Evolutionary conservation across 2,113 vertebrate genomes (phyloP).

Genomic region (Xiphorhynchus elegans): DNA sequence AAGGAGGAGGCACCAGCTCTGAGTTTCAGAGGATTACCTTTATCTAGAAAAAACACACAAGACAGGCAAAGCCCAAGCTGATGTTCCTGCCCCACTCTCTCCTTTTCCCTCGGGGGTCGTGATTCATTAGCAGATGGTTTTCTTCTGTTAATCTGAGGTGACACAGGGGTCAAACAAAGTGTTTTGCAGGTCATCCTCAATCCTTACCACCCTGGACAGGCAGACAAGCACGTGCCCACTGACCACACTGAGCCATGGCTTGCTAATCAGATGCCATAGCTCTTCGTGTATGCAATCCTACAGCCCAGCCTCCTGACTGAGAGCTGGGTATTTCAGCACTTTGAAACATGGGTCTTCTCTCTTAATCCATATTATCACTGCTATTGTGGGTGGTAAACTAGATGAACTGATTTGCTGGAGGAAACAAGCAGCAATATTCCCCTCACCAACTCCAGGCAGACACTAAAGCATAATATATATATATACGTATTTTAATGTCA

Average conservation of each 20-base stretch:
- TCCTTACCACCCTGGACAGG: neutral
- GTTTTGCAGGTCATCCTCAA: neutral
- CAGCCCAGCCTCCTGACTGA: neutral
- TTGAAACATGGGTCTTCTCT: neutral
- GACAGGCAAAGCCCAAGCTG: neutral
- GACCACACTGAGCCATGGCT: accelerated
- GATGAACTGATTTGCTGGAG: neutral
- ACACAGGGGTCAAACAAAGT: neutral
- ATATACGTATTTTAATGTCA: neutral
- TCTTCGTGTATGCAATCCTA: neutral
- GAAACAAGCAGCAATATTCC: neutral
- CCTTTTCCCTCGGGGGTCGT: neutral
- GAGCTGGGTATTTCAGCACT: neutral
- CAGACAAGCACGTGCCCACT: neutral
- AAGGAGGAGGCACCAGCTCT: neutral
- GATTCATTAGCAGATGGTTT: neutral
- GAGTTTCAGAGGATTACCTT: neutral
- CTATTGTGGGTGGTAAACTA: neutral
- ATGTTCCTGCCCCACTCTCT: neutral
- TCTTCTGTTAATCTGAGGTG: neutral
- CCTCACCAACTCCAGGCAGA: neutral
- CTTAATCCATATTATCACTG: neutral
- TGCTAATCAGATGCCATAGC: neutral
- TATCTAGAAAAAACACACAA: neutral
- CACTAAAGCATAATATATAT: neutral